Evolutionary conservation across 2,888 invertebrate species (phyloP).

Genomic region (Crepidodera aurea): DNA sequence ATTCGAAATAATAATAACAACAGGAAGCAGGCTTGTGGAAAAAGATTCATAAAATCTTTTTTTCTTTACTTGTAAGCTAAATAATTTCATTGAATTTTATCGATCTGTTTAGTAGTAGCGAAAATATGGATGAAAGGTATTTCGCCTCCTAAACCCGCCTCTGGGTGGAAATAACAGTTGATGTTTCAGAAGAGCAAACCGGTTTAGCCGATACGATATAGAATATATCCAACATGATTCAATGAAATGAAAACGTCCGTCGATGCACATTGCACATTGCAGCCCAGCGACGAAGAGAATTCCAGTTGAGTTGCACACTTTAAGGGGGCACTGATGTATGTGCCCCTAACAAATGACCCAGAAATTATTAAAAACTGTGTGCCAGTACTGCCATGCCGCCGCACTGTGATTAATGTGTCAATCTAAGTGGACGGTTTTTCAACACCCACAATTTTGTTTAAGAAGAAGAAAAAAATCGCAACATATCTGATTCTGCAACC

Average conservation of each 20-base stretch:
- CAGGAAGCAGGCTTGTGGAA: no score
- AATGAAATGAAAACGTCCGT: slow-evolving; percentile 38
- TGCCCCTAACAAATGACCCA: slow-evolving; percentile 36
- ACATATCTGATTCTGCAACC: no score
- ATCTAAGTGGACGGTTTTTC: background rate
- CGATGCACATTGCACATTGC: slow-evolving; percentile 34
- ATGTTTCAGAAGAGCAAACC: slow-evolving; percentile 43
- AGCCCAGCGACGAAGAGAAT: slow-evolving; percentile 24
- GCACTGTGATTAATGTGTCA: background rate
- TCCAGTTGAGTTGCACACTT: slow-evolving; percentile 32
- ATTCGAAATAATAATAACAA: no score
- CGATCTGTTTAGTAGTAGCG: no score
- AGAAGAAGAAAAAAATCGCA: no score
- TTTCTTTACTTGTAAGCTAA: no score
- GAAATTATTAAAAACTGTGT: slow-evolving; percentile 34
- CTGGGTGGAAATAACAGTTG: slow-evolving; percentile 38
- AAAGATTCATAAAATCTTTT: no score
- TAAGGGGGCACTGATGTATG: slow-evolving; percentile 37
- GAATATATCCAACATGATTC: slow-evolving; percentile 33
- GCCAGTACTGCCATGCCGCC: background rate
- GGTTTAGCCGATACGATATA: slow-evolving; percentile 39
- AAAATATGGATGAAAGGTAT: no score
- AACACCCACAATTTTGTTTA: no score
- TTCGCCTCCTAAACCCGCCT: background rate
- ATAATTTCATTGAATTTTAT: no score